Conservation (phyloP, 2,113 vertebrate genomes). For the Anhinga anhinga region DNA sequence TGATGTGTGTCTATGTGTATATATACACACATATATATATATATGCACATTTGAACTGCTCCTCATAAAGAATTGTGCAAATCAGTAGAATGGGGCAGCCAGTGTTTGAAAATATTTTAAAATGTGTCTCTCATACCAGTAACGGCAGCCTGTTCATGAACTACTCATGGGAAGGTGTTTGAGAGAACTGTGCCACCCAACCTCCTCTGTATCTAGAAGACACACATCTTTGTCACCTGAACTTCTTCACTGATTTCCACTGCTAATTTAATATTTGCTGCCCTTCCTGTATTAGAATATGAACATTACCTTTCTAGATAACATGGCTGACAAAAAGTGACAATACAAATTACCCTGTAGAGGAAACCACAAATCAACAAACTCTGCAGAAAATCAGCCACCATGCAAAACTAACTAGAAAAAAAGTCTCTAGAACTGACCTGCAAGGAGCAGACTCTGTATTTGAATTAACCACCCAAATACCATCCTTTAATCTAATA, state of each 20-base stretch:
- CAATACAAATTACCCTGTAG: neutral
- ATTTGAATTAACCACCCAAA: neutral
- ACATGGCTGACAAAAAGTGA: neutral
- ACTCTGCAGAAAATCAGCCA: neutral
- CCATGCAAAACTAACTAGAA: neutral
- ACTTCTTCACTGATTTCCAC: neutral
- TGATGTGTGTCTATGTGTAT: rapidly evolving
- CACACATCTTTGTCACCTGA: neutral
- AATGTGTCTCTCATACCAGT: neutral
- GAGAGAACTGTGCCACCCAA: neutral
- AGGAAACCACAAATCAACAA: neutral
- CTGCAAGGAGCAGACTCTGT: neutral
- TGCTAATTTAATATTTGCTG: neutral
- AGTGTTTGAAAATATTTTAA: neutral
- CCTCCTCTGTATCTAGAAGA: neutral
- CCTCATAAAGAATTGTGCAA: neutral
- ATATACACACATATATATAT: rapidly evolving
- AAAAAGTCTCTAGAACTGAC: neutral
- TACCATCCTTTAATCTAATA: neutral
- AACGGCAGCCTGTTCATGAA: neutral
- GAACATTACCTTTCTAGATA: neutral
- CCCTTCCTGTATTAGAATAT: neutral
- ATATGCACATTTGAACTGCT: neutral
- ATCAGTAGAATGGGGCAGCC: neutral
- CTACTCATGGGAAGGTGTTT: neutral